Evolutionary conservation across 2,888 invertebrate genomes (phyloP).

Genomic region (Nycteola revayana): DNA sequence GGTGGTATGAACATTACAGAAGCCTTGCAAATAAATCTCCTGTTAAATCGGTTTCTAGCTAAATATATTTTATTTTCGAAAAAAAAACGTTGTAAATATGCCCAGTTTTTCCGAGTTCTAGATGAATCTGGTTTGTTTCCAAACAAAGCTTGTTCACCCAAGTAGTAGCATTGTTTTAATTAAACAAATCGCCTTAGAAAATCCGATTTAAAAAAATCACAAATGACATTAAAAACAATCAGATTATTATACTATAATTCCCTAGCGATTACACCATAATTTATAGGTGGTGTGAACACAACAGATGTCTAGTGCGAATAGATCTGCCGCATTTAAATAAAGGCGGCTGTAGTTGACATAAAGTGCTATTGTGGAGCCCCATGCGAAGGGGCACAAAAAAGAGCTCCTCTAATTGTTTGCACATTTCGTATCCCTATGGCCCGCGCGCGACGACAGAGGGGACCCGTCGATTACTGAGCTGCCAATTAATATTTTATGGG

Average conservation of each 20-base stretch:
- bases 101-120: too few species aligned
- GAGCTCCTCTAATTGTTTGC: conserved; percentile 77
- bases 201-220: neutral
- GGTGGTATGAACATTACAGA: too few species aligned
- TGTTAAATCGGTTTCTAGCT: too few species aligned
- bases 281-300: conserved; percentile 58
- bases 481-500: conserved; percentile 27
- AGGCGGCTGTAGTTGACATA: conserved; percentile 64
- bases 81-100: too few species aligned
- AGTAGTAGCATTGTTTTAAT: too few species aligned
- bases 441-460: conserved; percentile 41
- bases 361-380: conserved; percentile 66
- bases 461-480: conserved; percentile 20
- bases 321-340: conserved; percentile 57
- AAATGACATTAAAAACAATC: conserved; percentile 19
- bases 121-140: too few species aligned
- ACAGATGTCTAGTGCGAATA: conserved; percentile 66
- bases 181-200: too few species aligned
- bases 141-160: too few species aligned
- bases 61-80: too few species aligned
- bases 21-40: too few species aligned
- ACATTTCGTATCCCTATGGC: conserved; percentile 65
- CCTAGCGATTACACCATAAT: conserved; percentile 44
- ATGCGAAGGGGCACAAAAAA: conserved; percentile 57
- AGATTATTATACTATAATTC: conserved; percentile 33